phyloP scores from a whole-genome alignment of 2,113 vertebrate genomes.

The Panurus biarmicus region DNA sequence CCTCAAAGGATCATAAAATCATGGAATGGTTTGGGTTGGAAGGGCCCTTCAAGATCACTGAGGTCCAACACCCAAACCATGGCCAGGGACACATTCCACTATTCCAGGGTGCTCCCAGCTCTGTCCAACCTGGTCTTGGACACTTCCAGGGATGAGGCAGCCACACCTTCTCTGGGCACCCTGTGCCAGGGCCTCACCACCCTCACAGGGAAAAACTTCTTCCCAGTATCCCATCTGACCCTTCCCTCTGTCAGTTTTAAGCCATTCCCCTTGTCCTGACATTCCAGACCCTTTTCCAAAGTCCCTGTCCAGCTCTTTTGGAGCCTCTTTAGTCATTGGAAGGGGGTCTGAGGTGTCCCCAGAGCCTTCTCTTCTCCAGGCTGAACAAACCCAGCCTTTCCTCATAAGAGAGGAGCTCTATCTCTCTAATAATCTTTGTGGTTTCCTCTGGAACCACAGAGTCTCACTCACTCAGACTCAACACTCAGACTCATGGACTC shows the following conservation, averaged over 20 bases:
- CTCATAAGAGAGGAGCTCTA: neutral
- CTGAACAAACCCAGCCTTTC: neutral
- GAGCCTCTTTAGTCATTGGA: neutral
- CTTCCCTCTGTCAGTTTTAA: neutral
- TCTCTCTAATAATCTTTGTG: neutral
- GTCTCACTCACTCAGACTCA: neutral
- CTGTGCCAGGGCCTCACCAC: accelerated
- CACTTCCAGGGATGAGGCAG: neutral
- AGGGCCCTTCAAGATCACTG: neutral
- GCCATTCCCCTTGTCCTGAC: accelerated
- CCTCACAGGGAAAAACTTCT: accelerated
- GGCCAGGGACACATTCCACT: neutral
- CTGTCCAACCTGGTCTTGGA: neutral
- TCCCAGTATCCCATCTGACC: neutral
- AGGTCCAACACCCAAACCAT: neutral
- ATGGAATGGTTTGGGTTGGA: neutral
- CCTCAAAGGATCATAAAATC: neutral
- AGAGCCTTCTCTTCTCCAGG: neutral
- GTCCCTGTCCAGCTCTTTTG: neutral
- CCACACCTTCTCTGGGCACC: accelerated
- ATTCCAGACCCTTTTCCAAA: accelerated
- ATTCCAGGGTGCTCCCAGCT: neutral
- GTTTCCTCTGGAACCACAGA: neutral
- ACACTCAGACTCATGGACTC: too few species aligned
- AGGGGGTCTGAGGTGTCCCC: neutral